Evolutionary conservation across 2,888 invertebrate genomes (phyloP), one percentile per base, ranked within the genome.

Genomic region (Eumacrocentrus americanus): DNA sequence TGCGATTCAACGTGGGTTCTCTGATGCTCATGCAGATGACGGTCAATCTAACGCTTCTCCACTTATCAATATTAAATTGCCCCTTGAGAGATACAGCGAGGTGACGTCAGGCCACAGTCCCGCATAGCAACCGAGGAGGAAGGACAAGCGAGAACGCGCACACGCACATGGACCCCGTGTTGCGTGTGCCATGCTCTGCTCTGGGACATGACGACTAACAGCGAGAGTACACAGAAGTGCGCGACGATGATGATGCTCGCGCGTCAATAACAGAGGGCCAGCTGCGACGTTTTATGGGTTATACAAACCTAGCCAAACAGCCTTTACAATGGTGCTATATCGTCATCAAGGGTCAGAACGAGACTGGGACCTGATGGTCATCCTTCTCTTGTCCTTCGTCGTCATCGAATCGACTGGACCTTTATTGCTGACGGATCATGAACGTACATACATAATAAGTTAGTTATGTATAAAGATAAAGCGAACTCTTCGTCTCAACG

Each of bases 21-120:
- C n/a, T n/a, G n/a, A n/a, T n/a, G n/a, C n/a, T n/a, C n/a, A n/a
- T n/a, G n/a, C n/a, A n/a, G n/a, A n/a, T n/a, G n/a, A n/a, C n/a
- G n/a, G n/a, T 61, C 64, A 62, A 62, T 60, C 60, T 66, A 62
- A 62, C 61, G 65, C 62, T 71, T 68, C 68, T 61, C 53, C 60
- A 72, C 72, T 78, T 77, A 77, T 77, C 73, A 76, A 74, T 75
- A 73, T 54, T 73, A 76, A 76, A 72, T 75, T 71, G 72, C 69
- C 70, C 67, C 66, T 69, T 66, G 48, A 58, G 60, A 62, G 58
- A 62, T 47, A 47, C 44, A 53, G n/a, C 64, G 64, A 58, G 57
- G 63, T 76, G 78, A 76, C 76, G 75, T 76, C 76, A 76, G 62
- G 67, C 56, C 58, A 3, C 29, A 44, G 37, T 56, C 51, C 55